Evolutionary conservation across 2,888 invertebrate species (phyloP).

Genomic region (Erpobdella octoculata): DNA sequence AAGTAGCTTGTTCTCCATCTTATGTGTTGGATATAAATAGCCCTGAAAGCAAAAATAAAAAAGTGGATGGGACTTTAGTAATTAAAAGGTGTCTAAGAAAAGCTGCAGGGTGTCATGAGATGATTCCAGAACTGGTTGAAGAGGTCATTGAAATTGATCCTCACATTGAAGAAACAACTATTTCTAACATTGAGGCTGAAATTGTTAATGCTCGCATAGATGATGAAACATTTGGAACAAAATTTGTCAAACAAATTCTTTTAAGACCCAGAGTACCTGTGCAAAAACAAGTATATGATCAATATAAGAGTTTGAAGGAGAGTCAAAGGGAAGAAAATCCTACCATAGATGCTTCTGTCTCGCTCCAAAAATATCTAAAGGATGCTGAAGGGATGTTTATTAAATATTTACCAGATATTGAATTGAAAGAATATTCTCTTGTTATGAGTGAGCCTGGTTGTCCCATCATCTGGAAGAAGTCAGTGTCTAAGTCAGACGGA

Average conservation of each 20-base stretch:
- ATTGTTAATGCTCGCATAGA: not conserved
- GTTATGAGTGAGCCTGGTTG: not conserved
- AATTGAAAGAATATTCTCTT: no score
- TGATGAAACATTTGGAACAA: not conserved
- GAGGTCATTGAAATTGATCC: not conserved
- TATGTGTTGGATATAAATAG: conserved; percentile 4
- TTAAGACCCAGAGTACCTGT: conserved; percentile 4
- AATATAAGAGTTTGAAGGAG: no score
- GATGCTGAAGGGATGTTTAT: no score
- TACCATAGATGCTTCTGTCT: no score
- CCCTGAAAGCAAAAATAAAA: not conserved
- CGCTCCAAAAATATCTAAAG: no score
- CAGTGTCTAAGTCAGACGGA: not conserved
- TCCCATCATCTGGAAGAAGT: not conserved
- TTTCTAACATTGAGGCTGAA: not conserved
- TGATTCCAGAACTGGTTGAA: conserved; percentile 2
- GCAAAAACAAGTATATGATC: no score
- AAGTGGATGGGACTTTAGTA: not conserved
- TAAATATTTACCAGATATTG: no score
- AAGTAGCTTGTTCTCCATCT: not conserved
- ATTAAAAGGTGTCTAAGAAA: not conserved
- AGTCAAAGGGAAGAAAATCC: no score
- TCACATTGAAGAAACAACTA: not conserved
- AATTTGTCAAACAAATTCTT: not conserved
- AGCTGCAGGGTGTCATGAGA: not conserved